Evolutionary conservation across 2,113 vertebrate genomes (phyloP).

Genomic region (Hemicordylus capensis): DNA sequence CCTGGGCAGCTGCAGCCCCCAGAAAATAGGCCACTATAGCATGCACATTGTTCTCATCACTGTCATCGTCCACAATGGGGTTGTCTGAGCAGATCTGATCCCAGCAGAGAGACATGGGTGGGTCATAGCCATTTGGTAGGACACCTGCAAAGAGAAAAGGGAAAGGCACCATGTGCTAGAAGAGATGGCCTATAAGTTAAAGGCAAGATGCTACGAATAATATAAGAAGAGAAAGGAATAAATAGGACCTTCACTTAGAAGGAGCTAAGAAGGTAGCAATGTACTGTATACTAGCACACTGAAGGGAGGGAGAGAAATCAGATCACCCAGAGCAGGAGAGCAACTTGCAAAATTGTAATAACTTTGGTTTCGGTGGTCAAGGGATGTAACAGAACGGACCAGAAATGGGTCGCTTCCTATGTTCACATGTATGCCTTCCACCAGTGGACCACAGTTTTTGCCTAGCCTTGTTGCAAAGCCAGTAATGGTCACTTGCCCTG

Average conservation of each 20-base stretch:
- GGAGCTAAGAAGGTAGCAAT: neutral
- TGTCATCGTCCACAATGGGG: constrained; percentile 84
- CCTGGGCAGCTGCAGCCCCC: constrained; percentile 73
- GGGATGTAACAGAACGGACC: neutral
- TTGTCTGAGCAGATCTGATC: constrained; percentile 83
- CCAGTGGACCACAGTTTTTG: no score
- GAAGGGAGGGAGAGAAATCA: neutral
- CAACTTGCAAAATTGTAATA: neutral
- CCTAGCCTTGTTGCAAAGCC: no score
- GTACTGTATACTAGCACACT: neutral
- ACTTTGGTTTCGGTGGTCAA: neutral
- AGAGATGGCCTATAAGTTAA: neutral
- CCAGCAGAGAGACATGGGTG: constrained; percentile 86
- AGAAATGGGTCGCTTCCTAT: neutral
- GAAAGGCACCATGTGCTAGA: neutral
- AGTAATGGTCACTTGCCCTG: no score
- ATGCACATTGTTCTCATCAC: constrained; percentile 87
- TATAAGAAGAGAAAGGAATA: neutral
- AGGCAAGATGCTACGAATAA: neutral
- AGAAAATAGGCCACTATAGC: constrained; percentile 79
- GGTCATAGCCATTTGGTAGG: constrained; percentile 89
- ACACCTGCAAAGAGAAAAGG: constrained; percentile 75
- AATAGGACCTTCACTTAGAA: neutral
- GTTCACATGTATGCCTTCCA: neutral
- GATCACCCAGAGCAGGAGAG: neutral